These are phyloP conservation scores for Caiman crocodilus DNA, from an alignment of 2,797 vertebrate genomes.

Conservation along the genomic window DNA sequence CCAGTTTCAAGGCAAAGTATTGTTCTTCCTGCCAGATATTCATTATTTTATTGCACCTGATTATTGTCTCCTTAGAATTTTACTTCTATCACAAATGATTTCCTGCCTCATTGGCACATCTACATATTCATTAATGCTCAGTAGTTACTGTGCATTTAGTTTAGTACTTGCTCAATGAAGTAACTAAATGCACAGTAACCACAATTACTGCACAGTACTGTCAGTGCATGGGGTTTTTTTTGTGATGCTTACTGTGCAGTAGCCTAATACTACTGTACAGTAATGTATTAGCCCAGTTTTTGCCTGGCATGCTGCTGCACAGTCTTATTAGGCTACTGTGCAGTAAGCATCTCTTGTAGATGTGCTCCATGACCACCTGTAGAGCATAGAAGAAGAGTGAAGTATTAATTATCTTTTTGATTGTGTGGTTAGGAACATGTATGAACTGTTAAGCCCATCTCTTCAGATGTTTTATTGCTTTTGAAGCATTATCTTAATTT, in stretches of 20 bases:
- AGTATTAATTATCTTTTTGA: slow-evolving; percentile 85
- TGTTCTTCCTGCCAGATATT: slow-evolving; percentile 64
- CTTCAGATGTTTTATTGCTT: slow-evolving; percentile 63
- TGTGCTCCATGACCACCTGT: slow-evolving; percentile 77
- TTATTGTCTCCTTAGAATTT: slow-evolving; percentile 82
- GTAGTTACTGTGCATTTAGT: too few relatives aligned
- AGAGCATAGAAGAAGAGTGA: slow-evolving; percentile 77
- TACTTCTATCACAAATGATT: slow-evolving; percentile 78
- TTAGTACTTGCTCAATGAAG: too few relatives aligned
- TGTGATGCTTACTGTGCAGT: too few relatives aligned
- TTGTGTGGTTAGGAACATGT: slow-evolving; percentile 77
- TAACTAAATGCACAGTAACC: too few relatives aligned
- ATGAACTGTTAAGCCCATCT: slow-evolving; percentile 51
- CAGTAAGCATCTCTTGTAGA: too few relatives aligned
- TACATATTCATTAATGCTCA: too few relatives aligned
- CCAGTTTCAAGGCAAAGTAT: slow-evolving; percentile 57
- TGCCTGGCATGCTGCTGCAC: too few relatives aligned
- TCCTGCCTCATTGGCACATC: slow-evolving; percentile 72
- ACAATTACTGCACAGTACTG: too few relatives aligned
- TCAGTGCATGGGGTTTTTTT: too few relatives aligned
- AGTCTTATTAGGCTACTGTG: too few relatives aligned
- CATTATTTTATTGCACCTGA: slow-evolving; percentile 52
- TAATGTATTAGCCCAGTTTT: too few relatives aligned
- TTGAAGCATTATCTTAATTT: slow-evolving; percentile 53
- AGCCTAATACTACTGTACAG: too few relatives aligned